Evolutionary conservation across 2,113 vertebrate species (phyloP), one percentile per base, ranked within the genome.

Genomic region (Corythornis cristatus): DNA sequence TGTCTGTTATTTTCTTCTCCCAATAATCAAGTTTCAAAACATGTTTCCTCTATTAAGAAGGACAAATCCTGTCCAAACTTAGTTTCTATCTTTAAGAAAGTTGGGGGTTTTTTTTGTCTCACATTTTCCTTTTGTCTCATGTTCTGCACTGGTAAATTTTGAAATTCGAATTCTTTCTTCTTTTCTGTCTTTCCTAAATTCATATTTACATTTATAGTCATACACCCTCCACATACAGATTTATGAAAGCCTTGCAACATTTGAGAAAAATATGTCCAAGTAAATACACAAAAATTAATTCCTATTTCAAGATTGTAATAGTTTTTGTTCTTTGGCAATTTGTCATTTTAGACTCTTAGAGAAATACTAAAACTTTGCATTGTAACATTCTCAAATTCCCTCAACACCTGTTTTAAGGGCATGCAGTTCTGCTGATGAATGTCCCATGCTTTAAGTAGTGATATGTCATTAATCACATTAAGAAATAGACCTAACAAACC

Each of bases 391-490:
- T 78, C 82, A 75, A 95, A 95, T 96, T 96, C 96, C 95, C 91
- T 72, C 78, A 92, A 71, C 91, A 97, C 94, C 95, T 96, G 93
- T 88, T 95, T 96, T 97, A 90, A 96, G 96, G 87, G 75, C 94
- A 91, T 67, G 40, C 57, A 68, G 64, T n/a, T 92, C 82, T 88
- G 57, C 92, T 98, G 96, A 98, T 98, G 96, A 96, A 98, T 97
- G 90, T 79, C 96, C 91, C 42, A 25, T 71, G 74, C 94, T 93
- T 93, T 94, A 84, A 60, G 93, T 91, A 90, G 73, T 95, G 97
- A 97, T 96, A 88, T 94, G 94, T 76, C 97, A 98, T 98, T 98
- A 97, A 98, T 98, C 96, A 97, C 96, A 91, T 96, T 92, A 97
- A 97, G 97, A 96, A 97, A 95, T 88, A 97, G 80, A 62, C 79